A percentile compares a stretch with the other conserved stretches of the same genome.
Evolutionary conservation across 2,113 vertebrate species (phyloP).

Genomic region (Gasterosteus aculeatus): DNA sequence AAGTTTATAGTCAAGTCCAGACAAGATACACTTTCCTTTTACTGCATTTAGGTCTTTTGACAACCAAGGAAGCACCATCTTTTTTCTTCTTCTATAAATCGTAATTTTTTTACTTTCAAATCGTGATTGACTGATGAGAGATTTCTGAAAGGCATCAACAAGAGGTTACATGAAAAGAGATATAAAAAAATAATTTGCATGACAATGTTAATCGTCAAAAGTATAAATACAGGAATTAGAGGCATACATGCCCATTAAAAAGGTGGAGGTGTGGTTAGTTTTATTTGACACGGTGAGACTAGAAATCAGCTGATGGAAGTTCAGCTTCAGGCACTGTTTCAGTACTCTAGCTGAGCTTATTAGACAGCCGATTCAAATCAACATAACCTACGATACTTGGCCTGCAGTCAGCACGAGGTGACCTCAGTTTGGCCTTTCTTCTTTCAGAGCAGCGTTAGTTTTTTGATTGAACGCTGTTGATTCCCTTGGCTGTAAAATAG

Average conservation of each 20-base stretch:
- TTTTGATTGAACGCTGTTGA: conserved; percentile 16
- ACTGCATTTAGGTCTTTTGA: background rate
- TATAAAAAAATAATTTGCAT: background rate
- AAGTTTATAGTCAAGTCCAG: background rate
- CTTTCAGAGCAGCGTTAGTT: conserved; percentile 20
- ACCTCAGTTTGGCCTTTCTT: conserved; percentile 37
- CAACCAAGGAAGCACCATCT: background rate
- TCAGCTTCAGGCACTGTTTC: conserved; percentile 27
- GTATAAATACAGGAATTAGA: background rate
- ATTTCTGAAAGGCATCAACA: background rate
- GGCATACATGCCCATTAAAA: background rate
- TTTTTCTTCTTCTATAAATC: background rate
- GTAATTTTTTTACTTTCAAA: background rate
- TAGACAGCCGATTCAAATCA: conserved; percentile 32
- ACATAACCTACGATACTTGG: conserved; percentile 14
- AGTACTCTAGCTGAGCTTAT: conserved; percentile 20
- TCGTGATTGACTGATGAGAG: background rate
- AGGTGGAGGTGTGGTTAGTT: background rate
- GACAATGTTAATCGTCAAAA: background rate
- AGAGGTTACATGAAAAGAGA: background rate
- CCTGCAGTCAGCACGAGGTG: conserved; percentile 11
- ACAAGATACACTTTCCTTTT: background rate
- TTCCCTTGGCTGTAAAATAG: conserved; percentile 30
- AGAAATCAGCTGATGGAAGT: conserved; percentile 23
- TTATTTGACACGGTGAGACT: conserved; percentile 14